Evolutionary conservation across 2,113 vertebrate genomes (phyloP), one percentile per base, ranked within the genome.

Genomic region (Tragelaphus imberbis): DNA sequence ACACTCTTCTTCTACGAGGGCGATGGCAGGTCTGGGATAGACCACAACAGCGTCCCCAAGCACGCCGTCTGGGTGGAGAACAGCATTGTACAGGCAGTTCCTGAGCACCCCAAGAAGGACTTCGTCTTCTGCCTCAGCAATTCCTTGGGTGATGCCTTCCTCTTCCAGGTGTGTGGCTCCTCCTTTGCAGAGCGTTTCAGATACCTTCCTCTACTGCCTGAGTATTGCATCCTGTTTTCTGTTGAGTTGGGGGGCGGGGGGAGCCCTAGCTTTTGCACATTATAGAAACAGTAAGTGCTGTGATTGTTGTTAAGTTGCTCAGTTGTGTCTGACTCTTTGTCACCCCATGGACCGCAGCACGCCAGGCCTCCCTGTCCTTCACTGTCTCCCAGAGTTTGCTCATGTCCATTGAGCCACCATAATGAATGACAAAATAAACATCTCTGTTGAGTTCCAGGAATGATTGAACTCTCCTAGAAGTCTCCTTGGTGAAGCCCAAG

Each of bases 121-220:
- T 99, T 99, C 68, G 99, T 99, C 95, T 99, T 99, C 99, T 99
- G 99, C 97, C 99, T 99, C 98, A 99, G 99, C 98, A 99, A 99
- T 98, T 99, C 99, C 1, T 99, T 99, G 49, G 99, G 99, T 1
- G 99, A 99, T 0, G 99, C 99, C 23, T 99, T 99, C 97, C 99
- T 99, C 65, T 99, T 99, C 98, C 99, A 99, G 99, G 99, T 99
- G 96, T 84, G 98, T 98, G 1, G 16, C 23, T 17, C 0, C 0
- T 86, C 59, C 33, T 25, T 71, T 85, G 30, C 19, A 63, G n/a
- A 13, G 8, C 28, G 9, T 7, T 90, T 84, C 51, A 17, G 40
- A 12, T 3, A 10, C 4, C 4, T 33, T 55, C 25, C 21, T 40
- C 15, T 82, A 90, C 27, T 17, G 12, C 79, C 27, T 53, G 0